These are phyloP conservation scores for Ferdinandea cuprea DNA, from an alignment of 2,888 invertebrate genomes.

Conservation along the genomic window DNA sequence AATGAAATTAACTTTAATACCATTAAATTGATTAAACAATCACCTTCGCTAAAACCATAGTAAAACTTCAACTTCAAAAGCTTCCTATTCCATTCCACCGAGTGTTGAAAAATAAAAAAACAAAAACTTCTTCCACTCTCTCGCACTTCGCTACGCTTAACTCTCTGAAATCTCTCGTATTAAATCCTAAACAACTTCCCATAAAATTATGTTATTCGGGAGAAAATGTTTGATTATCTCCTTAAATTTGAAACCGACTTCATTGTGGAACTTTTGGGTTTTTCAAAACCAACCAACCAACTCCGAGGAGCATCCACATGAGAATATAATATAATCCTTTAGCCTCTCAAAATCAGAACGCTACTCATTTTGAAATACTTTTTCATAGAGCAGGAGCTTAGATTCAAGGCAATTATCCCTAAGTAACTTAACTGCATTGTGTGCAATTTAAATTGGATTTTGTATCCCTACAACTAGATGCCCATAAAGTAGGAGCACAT, in stretches of 20 bases:
- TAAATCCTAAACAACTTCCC: neutral
- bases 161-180: neutral
- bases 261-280: neutral
- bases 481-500: constrained; percentile 5
- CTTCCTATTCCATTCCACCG: too few species aligned
- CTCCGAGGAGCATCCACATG: too few species aligned
- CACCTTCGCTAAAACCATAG: too few species aligned
- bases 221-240: neutral
- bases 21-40: too few species aligned
- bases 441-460: constrained; percentile 69
- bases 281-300: neutral
- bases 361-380: constrained; percentile 12
- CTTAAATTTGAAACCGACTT: neutral
- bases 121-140: too few species aligned
- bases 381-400: constrained; percentile 9
- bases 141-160: too few species aligned
- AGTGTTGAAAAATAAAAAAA: too few species aligned
- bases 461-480: constrained; percentile 38
- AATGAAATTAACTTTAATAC: too few species aligned
- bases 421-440: constrained; percentile 51
- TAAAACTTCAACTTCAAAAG: too few species aligned
- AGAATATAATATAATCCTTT: constrained; percentile 4
- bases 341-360: neutral
- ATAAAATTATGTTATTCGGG: neutral
- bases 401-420: constrained; percentile 30